Percentiles rank a stretch among this genome's conserved stretches.
These are phyloP conservation scores for Drosophila nigricruria DNA, from an alignment of 2,888 invertebrate species.

Conservation along the genomic window DNA sequence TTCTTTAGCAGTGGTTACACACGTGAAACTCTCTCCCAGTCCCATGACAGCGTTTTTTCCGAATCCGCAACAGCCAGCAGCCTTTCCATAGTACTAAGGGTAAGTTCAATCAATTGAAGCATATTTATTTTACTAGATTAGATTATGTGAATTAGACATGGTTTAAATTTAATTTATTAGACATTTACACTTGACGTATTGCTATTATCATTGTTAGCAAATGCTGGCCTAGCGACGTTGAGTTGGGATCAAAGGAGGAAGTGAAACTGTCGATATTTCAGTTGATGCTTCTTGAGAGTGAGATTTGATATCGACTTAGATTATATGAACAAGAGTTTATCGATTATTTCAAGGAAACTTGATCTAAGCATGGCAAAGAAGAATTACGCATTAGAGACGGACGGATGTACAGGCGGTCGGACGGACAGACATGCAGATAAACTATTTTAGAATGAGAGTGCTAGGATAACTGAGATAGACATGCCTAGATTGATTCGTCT, in stretches of 20 bases:
- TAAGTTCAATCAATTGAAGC: slow-evolving; percentile 57
- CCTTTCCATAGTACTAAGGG: slow-evolving; percentile 84
- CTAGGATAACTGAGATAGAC: too few species aligned
- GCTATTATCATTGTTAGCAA: background rate
- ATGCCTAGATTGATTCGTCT: too few species aligned
- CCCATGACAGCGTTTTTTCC: slow-evolving; percentile 96
- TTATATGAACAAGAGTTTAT: background rate
- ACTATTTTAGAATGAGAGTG: background rate
- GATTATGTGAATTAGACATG: background rate
- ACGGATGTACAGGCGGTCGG: too few species aligned
- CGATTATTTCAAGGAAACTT: background rate
- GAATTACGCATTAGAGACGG: background rate
- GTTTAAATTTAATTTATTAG: slow-evolving; percentile 1
- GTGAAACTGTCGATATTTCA: background rate
- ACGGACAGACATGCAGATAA: background rate
- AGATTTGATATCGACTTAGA: background rate
- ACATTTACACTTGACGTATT: background rate
- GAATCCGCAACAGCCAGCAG: slow-evolving; percentile 86
- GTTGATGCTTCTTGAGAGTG: background rate
- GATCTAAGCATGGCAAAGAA: background rate
- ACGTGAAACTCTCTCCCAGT: slow-evolving; percentile 90
- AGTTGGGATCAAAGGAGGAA: background rate
- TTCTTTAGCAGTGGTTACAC: slow-evolving; percentile 80
- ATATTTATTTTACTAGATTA: background rate
- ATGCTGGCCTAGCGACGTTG: background rate